Percentiles rank a stretch among this genome's conserved stretches.
Evolutionary conservation across 2,797 vertebrate species (phyloP).

Genomic region (Chelidonichthys spinosus): DNA sequence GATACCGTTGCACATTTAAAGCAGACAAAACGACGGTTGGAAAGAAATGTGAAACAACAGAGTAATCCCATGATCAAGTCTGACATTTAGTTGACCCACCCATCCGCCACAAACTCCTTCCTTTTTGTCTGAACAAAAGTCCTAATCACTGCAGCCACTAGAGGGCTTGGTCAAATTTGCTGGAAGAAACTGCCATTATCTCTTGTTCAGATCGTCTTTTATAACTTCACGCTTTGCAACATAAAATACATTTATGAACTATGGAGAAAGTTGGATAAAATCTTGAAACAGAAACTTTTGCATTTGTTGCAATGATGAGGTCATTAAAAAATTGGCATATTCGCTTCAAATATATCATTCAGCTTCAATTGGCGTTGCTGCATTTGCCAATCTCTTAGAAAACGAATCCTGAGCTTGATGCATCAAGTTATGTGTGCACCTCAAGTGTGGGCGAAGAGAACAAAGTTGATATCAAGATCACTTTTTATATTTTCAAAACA

Average conservation of each 20-base stretch:
- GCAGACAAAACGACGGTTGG: too few species aligned
- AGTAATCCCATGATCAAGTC: background rate
- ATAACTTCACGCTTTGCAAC: background rate
- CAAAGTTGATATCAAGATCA: background rate
- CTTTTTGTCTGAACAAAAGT: background rate
- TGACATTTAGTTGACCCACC: background rate
- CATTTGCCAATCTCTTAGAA: background rate
- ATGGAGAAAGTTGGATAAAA: background rate
- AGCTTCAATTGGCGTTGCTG: constrained; percentile 3
- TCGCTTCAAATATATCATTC: background rate
- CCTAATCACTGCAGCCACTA: background rate
- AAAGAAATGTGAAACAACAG: background rate
- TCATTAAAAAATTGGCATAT: background rate
- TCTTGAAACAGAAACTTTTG: background rate
- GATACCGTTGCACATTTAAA: background rate
- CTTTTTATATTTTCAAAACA: background rate
- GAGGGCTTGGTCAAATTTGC: background rate
- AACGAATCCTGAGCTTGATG: background rate
- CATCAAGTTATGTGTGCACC: background rate
- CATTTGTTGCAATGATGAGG: background rate
- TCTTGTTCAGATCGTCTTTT: background rate
- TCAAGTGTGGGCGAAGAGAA: constrained; percentile 8
- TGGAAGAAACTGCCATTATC: background rate
- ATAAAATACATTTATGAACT: background rate
- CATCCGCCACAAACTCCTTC: background rate